Evolutionary conservation across 2,113 vertebrate genomes (phyloP).

Genomic region (Montifringilla adamsi): DNA sequence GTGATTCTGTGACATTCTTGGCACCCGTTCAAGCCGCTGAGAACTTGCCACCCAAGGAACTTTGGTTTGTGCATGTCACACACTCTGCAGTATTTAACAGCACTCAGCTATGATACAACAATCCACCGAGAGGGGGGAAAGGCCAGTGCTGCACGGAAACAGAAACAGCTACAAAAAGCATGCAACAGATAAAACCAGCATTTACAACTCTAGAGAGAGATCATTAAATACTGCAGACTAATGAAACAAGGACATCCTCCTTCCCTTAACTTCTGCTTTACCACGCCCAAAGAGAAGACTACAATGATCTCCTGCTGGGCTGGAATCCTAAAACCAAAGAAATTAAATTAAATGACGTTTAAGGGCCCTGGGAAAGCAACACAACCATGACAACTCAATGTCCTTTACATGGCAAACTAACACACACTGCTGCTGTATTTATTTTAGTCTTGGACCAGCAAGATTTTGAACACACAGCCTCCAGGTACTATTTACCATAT

Average conservation of each 20-base stretch:
- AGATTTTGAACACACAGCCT: background rate
- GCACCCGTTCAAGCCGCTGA: background rate
- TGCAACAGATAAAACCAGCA: background rate
- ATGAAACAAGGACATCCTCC: background rate
- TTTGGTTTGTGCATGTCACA: conserved; percentile 20
- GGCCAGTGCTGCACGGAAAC: background rate
- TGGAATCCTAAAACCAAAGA: background rate
- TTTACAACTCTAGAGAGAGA: background rate
- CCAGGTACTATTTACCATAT: background rate
- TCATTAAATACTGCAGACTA: background rate
- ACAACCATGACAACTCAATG: background rate
- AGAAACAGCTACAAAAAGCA: background rate
- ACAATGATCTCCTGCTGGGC: background rate
- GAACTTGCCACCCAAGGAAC: conserved; percentile 36
- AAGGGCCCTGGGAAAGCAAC: conserved; percentile 22
- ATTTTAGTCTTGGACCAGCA: background rate
- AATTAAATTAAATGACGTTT: background rate
- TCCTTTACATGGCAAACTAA: background rate
- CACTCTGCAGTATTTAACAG: background rate
- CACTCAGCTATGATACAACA: background rate
- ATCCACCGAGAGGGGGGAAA: accelerated
- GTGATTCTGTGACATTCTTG: background rate
- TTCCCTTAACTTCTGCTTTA: background rate
- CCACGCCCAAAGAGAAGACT: background rate
- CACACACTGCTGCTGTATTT: background rate